These are phyloP conservation scores for Colinus virginianus DNA, from an alignment of 2,113 vertebrate genomes.

Conservation along the genomic window DNA sequence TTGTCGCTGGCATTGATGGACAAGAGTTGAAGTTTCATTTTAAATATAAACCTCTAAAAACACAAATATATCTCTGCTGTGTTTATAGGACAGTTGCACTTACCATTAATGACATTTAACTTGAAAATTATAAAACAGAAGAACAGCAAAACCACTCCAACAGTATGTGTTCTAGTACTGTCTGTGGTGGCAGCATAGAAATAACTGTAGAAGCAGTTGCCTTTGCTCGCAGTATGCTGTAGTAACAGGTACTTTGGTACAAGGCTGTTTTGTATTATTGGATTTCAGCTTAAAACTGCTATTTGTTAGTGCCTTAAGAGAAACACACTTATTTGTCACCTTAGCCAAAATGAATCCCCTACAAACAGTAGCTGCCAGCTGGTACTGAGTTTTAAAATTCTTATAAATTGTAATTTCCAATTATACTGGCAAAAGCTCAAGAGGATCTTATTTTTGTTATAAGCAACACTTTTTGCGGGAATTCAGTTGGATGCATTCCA, in stretches of 20 bases:
- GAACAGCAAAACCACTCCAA: not conserved
- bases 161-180: not conserved
- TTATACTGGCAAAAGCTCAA: conserved; percentile 16
- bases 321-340: not conserved
- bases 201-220: not conserved
- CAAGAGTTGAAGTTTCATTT: conserved; percentile 27
- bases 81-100: not conserved
- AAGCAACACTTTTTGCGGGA: not conserved
- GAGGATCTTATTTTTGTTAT: not conserved
- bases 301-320: not conserved
- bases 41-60: not conserved
- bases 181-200: not conserved
- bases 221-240: not conserved
- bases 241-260: not conserved
- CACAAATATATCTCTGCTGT: not conserved
- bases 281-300: not conserved
- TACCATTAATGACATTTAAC: not conserved
- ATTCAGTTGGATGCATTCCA: conserved; percentile 4
- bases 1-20: not conserved
- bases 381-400: not conserved
- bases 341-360: not conserved
- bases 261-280: not conserved
- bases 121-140: not conserved
- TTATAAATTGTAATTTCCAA: conserved; percentile 8
- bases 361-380: conserved; percentile 22